Evolutionary conservation across 2,888 invertebrate genomes (phyloP).

Genomic region (Tupiocoris notatus): DNA sequence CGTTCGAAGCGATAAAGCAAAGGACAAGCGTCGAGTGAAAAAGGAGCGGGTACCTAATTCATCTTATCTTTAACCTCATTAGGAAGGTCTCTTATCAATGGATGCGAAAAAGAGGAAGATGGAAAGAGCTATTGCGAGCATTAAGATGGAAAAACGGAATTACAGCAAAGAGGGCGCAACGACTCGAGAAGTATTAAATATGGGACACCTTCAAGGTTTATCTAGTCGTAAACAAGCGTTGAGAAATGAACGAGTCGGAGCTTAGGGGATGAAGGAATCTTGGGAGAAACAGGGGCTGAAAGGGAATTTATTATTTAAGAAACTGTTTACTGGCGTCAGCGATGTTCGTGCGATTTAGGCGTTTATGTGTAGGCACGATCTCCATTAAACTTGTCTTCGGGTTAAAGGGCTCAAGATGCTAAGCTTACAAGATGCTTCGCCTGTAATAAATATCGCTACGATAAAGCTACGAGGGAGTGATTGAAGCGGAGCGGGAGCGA

Average conservation of each 20-base stretch:
- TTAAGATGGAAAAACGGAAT: constrained; percentile 33
- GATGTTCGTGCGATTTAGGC: constrained; percentile 9
- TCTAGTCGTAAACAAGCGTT: constrained; percentile 29
- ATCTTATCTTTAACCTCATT: constrained; percentile 41
- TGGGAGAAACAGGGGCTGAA: not conserved
- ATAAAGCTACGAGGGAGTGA: not conserved
- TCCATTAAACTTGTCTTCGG: constrained; percentile 7
- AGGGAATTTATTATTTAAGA: constrained; percentile 1
- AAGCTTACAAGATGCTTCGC: not conserved
- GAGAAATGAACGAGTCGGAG: not conserved
- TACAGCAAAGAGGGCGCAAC: constrained; percentile 10
- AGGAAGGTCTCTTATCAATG: constrained; percentile 30
- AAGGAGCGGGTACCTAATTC: constrained; percentile 16
- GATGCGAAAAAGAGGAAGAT: constrained; percentile 27
- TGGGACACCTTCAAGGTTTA: constrained; percentile 34
- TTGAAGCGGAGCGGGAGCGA: not conserved
- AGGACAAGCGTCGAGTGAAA: not conserved
- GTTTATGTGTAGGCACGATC: constrained; percentile 29
- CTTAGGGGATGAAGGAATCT: not conserved
- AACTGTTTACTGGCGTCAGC: constrained; percentile 28
- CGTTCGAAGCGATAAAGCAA: not conserved
- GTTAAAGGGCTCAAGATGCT: not conserved
- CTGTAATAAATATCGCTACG: not conserved
- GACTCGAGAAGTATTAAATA: constrained; percentile 8
- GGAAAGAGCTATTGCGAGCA: constrained; percentile 4